Conservation (phyloP, 2,888 invertebrate species). For the Branchipolynoe longqiensis region DNA sequence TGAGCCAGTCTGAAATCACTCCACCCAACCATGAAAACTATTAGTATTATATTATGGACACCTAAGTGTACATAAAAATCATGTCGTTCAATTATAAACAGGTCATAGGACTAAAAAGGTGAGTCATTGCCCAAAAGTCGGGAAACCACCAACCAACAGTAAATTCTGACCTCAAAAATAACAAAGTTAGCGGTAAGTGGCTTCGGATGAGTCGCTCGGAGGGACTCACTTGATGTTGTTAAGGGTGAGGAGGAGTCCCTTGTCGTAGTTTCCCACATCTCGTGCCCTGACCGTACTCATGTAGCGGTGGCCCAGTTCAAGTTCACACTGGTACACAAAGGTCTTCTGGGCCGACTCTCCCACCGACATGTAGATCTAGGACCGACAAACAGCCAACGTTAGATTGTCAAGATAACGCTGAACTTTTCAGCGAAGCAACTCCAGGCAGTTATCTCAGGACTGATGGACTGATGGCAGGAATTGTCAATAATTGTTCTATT, state of each 20-base stretch:
- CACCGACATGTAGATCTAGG: conserved; percentile 44
- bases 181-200: too few relatives aligned
- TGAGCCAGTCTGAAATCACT: too few relatives aligned
- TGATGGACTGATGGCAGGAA: too few relatives aligned
- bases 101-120: background rate
- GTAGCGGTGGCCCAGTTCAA: background rate
- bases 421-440: too few relatives aligned
- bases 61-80: background rate
- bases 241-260: background rate
- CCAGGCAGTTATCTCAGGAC: too few relatives aligned
- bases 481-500: too few relatives aligned
- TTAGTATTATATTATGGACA: background rate
- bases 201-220: background rate
- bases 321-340: background rate
- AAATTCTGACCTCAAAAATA: too few relatives aligned
- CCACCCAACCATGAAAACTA: too few relatives aligned
- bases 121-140: too few relatives aligned
- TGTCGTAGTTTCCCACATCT: background rate
- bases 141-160: too few relatives aligned
- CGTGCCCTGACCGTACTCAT: background rate
- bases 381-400: too few relatives aligned
- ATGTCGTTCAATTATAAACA: background rate
- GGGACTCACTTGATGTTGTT: background rate
- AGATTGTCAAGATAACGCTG: too few relatives aligned
- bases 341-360: background rate